phyloP scores from a whole-genome alignment of 2,113 vertebrate species.

The Nothocercus julius region DNA sequence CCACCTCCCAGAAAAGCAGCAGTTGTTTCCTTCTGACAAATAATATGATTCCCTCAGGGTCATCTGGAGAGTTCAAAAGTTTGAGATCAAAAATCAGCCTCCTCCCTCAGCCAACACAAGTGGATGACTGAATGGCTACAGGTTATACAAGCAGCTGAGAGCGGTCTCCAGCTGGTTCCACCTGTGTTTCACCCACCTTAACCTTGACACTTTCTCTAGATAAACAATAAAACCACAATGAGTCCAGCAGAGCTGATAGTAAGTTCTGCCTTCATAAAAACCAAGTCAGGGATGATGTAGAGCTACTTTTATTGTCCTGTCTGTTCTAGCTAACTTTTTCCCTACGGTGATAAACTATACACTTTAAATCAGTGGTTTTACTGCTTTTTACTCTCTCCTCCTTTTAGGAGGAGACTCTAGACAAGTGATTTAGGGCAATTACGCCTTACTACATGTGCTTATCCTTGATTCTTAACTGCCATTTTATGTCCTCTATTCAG shows the following conservation, averaged over 20 bases:
- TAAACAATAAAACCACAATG: not conserved
- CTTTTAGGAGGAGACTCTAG: not conserved
- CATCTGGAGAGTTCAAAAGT: not conserved
- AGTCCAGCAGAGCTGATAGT: not conserved
- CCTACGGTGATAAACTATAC: not conserved
- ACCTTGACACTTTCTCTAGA: not conserved
- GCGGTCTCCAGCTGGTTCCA: not conserved
- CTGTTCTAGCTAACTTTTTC: not conserved
- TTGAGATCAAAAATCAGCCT: not conserved
- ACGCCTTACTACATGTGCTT: not conserved
- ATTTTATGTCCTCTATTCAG: not conserved
- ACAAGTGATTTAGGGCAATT: conserved; percentile 36
- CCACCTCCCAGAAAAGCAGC: not conserved
- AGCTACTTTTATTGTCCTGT: not conserved
- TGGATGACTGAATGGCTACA: not conserved
- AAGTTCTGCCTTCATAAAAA: not conserved
- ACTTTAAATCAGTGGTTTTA: not conserved
- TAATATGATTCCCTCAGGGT: too few species aligned
- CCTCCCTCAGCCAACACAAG: not conserved
- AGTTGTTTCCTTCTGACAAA: not conserved
- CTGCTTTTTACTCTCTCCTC: not conserved
- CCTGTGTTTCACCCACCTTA: not conserved
- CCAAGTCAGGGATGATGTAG: not conserved
- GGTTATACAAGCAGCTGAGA: not conserved
- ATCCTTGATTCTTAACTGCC: not conserved